These are phyloP conservation scores for Alectoris magna DNA, from an alignment of 2,797 vertebrate species.

Conservation along the genomic window DNA sequence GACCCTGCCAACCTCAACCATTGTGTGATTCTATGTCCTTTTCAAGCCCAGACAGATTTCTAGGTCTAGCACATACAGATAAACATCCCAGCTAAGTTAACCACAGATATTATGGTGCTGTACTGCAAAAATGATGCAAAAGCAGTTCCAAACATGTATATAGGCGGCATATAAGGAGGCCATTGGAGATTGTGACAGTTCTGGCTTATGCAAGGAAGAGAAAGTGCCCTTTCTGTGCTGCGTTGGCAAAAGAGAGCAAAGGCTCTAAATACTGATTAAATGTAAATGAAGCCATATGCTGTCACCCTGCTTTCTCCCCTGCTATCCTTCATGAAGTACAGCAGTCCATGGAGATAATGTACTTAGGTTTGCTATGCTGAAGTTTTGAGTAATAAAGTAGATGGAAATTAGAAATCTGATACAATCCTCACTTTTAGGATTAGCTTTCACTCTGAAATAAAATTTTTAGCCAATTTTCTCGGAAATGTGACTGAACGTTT, in stretches of 20 bases:
- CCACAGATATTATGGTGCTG: background rate
- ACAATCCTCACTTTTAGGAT: background rate
- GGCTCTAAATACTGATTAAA: background rate
- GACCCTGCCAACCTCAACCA: background rate
- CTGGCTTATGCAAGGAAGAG: background rate
- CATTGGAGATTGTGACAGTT: background rate
- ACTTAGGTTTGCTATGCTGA: background rate
- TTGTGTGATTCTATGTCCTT: background rate
- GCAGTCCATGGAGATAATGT: background rate
- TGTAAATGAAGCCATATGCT: background rate
- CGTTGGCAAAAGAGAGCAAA: background rate
- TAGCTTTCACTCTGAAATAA: slow-evolving; percentile 33
- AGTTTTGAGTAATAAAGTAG: slow-evolving; percentile 3
- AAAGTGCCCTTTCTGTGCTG: background rate
- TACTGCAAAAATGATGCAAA: background rate
- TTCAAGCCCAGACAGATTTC: background rate
- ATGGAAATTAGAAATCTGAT: slow-evolving; percentile 31
- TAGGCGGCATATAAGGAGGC: background rate
- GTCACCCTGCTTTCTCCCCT: background rate
- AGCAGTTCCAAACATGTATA: rapidly evolving
- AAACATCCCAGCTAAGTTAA: background rate
- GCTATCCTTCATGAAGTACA: background rate
- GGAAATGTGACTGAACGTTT: slow-evolving; percentile 48
- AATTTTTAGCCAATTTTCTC: slow-evolving; percentile 42
- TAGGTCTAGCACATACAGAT: background rate